Conservation (phyloP, 2,113 vertebrate species). For the Chloropsis hardwickii region DNA sequence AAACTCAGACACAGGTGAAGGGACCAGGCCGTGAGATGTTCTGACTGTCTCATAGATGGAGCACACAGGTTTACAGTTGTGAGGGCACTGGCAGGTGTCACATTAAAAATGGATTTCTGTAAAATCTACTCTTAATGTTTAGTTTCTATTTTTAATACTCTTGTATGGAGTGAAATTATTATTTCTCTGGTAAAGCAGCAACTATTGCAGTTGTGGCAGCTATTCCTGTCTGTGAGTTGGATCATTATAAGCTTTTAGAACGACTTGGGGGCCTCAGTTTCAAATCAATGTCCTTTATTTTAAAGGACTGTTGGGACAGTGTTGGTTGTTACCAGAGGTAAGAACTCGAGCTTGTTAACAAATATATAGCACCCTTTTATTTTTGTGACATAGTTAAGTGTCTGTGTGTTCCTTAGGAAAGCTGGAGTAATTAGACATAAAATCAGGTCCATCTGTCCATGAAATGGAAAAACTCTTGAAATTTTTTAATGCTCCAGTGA, state of each 20-base stretch:
- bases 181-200: neutral
- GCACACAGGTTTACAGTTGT: neutral
- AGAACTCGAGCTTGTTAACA: neutral
- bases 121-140: neutral
- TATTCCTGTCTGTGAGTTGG: neutral
- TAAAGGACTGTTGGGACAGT: neutral
- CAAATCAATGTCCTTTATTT: neutral
- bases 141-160: neutral
- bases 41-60: accelerated
- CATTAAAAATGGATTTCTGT: neutral
- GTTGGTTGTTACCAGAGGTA: neutral
- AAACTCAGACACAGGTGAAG: constrained; percentile 92
- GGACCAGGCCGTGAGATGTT: neutral
- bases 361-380: neutral
- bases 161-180: neutral
- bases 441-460: neutral
- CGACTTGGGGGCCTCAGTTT: neutral
- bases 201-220: neutral
- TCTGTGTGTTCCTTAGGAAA: neutral
- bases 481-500: neutral
- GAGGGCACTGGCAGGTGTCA: neutral
- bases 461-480: neutral
- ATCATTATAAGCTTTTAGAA: neutral
- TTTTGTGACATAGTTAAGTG: neutral
- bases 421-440: neutral